Evolutionary conservation across 2,797 vertebrate species (phyloP), one percentile per base, ranked within the genome.

Genomic region (Periparus ater): DNA sequence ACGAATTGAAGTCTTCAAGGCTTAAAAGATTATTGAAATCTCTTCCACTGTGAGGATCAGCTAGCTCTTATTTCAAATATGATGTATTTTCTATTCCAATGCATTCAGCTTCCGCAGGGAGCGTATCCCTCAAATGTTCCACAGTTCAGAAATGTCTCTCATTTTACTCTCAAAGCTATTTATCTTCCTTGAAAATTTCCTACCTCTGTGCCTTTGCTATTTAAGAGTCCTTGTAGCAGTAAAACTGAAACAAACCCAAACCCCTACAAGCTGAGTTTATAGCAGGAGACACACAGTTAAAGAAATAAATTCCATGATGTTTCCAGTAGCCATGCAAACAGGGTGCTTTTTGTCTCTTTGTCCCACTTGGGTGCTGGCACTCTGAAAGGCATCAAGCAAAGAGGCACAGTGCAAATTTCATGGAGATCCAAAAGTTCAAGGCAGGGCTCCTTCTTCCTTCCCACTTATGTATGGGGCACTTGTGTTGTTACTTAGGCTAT

Each of bases 111-210:
- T 81, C 82, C 89, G 62, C 45, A 76, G 42, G 55, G 20, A 93
- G 13, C 57, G 32, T 29, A 86, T 30, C 48, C 86, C 45, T 86
- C 63, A 63, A 57, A 74, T 9, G 20, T 72, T 81, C 74, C 89
- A 51, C 70, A 19, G 67, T 51, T 93, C 44, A 96, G 81, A 90
- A 94, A 85, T 7, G 25, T 47, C 61, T 91, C 68, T 93, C 47
- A 62, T 80, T 91, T 92, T 76, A 96, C 40, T 90, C 76, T 89
- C 89, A 84, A 72, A 93, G 48, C 53, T 83, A 94, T 92, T 88
- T 78, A 75, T 81, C 85, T 75, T 89, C 61, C 40, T 88, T 67
- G n/a, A 38, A 80, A 84, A 81, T 71, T 66, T 79, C 22, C 26
- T 55, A 6, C 34, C 21, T 75, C 34, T 30, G 13, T 72, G 53